Evolutionary conservation across 2,888 invertebrate species (phyloP).

Genomic region (Heliothis peltigera): DNA sequence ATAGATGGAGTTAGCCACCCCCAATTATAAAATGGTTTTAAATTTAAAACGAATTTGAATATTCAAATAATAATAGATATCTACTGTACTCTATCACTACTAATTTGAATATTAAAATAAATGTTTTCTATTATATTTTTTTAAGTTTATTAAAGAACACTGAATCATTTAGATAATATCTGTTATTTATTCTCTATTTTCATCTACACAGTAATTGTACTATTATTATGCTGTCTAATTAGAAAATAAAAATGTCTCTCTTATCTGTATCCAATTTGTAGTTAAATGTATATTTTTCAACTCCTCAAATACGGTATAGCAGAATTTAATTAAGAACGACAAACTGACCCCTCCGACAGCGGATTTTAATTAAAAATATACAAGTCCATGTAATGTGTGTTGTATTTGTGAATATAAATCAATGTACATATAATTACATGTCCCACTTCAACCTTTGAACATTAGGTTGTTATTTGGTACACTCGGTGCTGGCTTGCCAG

Average conservation of each 20-base stretch:
- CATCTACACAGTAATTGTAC: background rate
- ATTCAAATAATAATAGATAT: constrained; percentile 10
- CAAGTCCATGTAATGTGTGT: constrained; percentile 45
- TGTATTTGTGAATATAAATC: constrained; percentile 46
- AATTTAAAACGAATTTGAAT: constrained; percentile 31
- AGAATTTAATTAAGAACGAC: constrained; percentile 67
- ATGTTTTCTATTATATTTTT: background rate
- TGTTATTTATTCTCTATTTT: background rate
- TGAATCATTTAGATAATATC: background rate
- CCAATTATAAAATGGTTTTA: constrained; percentile 26
- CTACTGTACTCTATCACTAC: constrained; percentile 6
- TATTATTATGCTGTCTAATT: too few species aligned
- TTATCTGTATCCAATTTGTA: background rate
- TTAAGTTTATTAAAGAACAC: background rate
- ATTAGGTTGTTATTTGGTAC: too few species aligned
- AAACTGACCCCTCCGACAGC: constrained; percentile 53
- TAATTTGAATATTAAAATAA: background rate
- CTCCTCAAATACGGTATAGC: constrained; percentile 34
- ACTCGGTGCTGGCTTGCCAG: too few species aligned
- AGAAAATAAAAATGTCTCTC: too few species aligned
- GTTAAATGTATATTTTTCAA: constrained; percentile 21
- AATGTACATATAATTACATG: too few species aligned
- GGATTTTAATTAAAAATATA: constrained; percentile 65
- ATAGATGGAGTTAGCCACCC: constrained; percentile 11
- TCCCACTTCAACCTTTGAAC: too few species aligned